Evolutionary conservation across 2,888 invertebrate genomes (phyloP), one percentile per base, ranked within the genome.

Genomic region (Phymatocera aterrima): DNA sequence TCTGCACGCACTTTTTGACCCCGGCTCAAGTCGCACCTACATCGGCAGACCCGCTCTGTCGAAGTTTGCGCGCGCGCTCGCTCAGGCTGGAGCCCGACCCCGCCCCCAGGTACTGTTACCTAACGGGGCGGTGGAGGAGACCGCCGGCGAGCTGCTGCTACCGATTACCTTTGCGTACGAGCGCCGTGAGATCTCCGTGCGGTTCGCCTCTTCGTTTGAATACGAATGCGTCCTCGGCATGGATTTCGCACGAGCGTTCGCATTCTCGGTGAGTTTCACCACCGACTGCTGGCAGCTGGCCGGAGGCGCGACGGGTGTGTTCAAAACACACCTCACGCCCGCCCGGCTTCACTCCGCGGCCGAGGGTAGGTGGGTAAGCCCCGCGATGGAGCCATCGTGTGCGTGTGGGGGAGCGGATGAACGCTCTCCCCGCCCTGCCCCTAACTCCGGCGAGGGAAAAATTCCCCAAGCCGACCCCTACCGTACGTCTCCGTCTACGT

Each of bases 171-270:
- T 75, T 3, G 37, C 40, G 0, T 1, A 0, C 0, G 15, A 21
- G 4, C 3, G 12, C 2, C 21, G 75, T 8, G 24, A 43, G 3
- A 1, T 57, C 0, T 0, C 1, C 2, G 8, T 40, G 0, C 37
- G 54, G 1, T 28, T 54, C 21, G 60, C 51, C 8, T 3, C 75
- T 2, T 12, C 21, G 0, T 24, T 75, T 10, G 68, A 46, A 2
- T 68, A 46, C 31, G 40, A n/a, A 0, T 79, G 79, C 1, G 54
- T 79, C 10, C 10, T 79, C 0, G 79, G 79, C 1, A 79, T 77
- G 46, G 77, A 79, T n/a, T 77, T 77, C 21, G 64, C 61, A 2
- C 37, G 18, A 1, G 12, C 54, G 3, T 79, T 79, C 24, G 77
- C 70, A 12, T 57, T 28, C 8, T 1, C 15, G 4, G 46, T 68